A percentile compares a stretch with the other conserved stretches of the same genome.
Conservation (phyloP, 2,797 vertebrate genomes). For the Microchirus variegatus region DNA sequence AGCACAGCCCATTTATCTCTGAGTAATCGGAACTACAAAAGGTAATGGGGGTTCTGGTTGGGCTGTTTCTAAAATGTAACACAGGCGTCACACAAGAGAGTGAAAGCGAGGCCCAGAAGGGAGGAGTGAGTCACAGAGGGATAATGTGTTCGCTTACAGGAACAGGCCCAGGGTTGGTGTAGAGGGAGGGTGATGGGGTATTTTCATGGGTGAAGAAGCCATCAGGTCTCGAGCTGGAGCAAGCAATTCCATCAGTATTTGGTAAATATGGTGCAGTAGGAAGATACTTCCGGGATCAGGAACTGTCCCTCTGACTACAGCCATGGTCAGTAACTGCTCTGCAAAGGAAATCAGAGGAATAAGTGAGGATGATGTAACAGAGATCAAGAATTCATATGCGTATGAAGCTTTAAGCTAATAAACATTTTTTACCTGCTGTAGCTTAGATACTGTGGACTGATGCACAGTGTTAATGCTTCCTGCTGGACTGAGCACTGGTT, state of each 20-base stretch:
- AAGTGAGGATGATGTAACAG: neutral
- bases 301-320: constrained; percentile 2
- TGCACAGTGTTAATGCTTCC: too few relatives aligned
- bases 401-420: neutral
- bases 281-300: neutral
- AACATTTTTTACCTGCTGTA: neutral
- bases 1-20: too few relatives aligned
- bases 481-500: too few relatives aligned
- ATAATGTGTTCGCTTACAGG: too few relatives aligned
- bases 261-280: neutral
- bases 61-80: too few relatives aligned
- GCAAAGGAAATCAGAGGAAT: constrained; percentile 4
- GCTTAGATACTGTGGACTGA: too few relatives aligned
- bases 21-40: too few relatives aligned
- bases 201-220: too few relatives aligned
- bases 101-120: neutral
- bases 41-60: too few relatives aligned
- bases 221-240: constrained; percentile 5
- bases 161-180: too few relatives aligned
- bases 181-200: too few relatives aligned
- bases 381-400: neutral
- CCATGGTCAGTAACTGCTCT: constrained; percentile 15
- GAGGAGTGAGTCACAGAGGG: neutral
- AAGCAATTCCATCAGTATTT: constrained; percentile 13
- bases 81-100: too few relatives aligned